These are phyloP conservation scores for Lineus longissimus DNA, from an alignment of 1,140 invertebrate species.

Conservation along the genomic window DNA sequence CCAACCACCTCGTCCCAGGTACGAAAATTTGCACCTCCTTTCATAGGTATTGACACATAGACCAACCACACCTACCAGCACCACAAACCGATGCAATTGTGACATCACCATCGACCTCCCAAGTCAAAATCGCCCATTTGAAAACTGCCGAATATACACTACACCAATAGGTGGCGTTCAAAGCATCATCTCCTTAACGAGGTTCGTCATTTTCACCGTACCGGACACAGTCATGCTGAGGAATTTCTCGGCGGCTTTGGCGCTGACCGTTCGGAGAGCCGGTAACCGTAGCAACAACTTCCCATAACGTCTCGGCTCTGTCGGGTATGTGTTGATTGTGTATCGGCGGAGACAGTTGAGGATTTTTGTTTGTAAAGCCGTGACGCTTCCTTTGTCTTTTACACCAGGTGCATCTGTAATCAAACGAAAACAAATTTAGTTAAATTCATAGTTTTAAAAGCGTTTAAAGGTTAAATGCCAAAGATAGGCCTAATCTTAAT, in stretches of 20 bases:
- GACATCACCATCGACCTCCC: no score
- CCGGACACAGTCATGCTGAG: constrained; percentile 49
- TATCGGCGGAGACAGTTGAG: constrained; percentile 46
- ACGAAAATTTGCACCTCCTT: no score
- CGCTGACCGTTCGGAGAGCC: constrained; percentile 46
- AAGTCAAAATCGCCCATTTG: no score
- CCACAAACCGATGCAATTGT: no score
- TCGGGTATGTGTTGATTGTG: constrained; percentile 28
- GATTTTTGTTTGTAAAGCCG: constrained; percentile 39
- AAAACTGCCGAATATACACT: no score
- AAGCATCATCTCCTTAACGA: constrained; percentile 46
- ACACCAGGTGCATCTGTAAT: constrained; percentile 46
- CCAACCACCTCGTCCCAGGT: no score
- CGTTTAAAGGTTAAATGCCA: background rate
- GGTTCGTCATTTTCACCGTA: constrained; percentile 45
- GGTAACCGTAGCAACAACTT: constrained; percentile 49
- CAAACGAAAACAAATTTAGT: background rate
- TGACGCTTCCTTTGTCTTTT: constrained; percentile 38
- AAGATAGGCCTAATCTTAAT: no score
- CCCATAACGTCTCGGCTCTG: constrained; percentile 40
- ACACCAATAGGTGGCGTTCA: no score
- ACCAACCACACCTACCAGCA: no score
- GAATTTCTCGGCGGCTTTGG: constrained; percentile 51
- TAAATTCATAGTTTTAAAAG: background rate
- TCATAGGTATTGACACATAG: no score